Conservation (phyloP, 37 sponge, comb jelly and placozoan genomes). For the Beroe ovata region DNA sequence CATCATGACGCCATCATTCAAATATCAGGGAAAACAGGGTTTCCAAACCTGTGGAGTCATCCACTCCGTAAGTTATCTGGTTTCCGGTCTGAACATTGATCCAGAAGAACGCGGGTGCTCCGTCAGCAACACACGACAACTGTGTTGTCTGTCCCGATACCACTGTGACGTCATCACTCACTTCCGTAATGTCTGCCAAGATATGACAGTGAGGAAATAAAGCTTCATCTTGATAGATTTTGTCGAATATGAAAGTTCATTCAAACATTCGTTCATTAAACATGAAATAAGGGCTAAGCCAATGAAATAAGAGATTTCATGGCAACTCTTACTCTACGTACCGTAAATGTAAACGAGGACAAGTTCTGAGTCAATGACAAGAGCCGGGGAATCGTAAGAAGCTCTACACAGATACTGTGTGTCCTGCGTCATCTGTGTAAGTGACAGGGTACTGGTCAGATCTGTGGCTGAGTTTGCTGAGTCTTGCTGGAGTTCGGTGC, state of each 20-base stretch:
- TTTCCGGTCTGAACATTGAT: not conserved
- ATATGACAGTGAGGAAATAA: no score
- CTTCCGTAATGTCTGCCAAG: not conserved
- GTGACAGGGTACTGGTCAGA: constrained; percentile 22
- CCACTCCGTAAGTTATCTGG: not conserved
- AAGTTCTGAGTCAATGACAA: not conserved
- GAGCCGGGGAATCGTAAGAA: not conserved
- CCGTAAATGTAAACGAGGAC: not conserved
- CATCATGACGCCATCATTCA: no score
- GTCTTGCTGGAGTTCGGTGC: constrained; percentile 2
- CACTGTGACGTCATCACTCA: not conserved
- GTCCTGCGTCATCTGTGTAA: not conserved
- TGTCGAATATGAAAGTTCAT: no score
- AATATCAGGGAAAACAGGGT: not conserved
- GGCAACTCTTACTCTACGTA: no score
- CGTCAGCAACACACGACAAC: constrained; percentile 12
- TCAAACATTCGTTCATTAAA: no score
- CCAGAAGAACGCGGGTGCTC: constrained; percentile 24
- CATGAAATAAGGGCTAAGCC: no score
- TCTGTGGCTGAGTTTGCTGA: not conserved
- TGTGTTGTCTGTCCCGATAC: constrained; percentile 22
- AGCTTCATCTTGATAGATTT: no score
- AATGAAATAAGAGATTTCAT: no score
- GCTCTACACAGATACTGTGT: constrained; percentile 13
- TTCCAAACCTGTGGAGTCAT: not conserved